These are phyloP conservation scores for Ictalurus furcatus DNA, from an alignment of 2,113 vertebrate genomes.

Conservation along the genomic window DNA sequence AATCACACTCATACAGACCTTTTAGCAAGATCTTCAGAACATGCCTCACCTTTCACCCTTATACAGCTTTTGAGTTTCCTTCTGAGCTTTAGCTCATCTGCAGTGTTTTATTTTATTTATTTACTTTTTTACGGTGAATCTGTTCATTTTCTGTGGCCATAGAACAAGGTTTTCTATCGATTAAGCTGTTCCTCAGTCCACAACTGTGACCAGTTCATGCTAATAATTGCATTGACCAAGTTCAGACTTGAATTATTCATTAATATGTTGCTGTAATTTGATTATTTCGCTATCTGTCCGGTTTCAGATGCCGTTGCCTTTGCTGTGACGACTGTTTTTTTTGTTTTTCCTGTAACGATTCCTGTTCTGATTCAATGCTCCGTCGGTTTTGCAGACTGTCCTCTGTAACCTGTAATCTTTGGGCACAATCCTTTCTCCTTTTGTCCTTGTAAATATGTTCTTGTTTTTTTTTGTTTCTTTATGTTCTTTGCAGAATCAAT, in stretches of 20 bases:
- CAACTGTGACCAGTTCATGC: background rate
- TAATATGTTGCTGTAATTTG: background rate
- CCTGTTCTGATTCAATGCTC: background rate
- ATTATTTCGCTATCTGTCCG: background rate
- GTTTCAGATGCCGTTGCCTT: background rate
- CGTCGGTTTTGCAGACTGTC: conserved; percentile 22
- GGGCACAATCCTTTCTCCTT: conserved; percentile 59
- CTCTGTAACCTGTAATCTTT: conserved; percentile 42
- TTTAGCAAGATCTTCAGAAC: conserved; percentile 9
- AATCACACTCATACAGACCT: background rate
- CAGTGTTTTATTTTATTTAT: conserved; percentile 26
- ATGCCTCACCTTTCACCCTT: conserved; percentile 4
- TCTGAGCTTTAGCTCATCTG: conserved; percentile 31
- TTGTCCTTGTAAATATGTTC: conserved; percentile 78
- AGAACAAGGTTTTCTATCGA: conserved; percentile 4
- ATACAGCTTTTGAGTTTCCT: background rate
- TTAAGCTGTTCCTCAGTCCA: background rate
- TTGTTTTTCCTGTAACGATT: background rate
- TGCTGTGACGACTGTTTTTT: background rate
- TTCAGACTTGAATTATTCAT: background rate
- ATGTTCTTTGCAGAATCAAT: conserved; percentile 90
- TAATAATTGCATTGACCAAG: conserved; percentile 1
- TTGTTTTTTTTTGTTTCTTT: conserved; percentile 97
- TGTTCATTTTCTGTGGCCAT: conserved; percentile 16
- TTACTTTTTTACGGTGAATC: background rate